phyloP scores from a whole-genome alignment of 2,113 vertebrate species.

The Spea bombifrons region DNA sequence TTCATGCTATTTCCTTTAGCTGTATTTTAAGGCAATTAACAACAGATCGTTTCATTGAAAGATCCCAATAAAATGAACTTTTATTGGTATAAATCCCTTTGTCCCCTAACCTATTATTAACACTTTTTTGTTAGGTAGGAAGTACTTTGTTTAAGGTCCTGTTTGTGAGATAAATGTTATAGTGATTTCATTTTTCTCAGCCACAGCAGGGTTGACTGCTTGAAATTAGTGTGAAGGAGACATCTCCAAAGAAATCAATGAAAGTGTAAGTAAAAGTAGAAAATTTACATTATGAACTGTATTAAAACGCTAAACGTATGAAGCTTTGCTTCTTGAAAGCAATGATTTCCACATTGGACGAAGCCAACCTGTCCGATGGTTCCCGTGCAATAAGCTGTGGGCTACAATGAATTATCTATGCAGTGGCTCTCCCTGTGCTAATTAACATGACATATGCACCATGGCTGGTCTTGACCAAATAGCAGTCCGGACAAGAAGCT shows the following conservation, averaged over 20 bases:
- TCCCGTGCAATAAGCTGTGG: no score
- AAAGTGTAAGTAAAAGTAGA: not conserved
- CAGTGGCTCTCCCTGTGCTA: no score
- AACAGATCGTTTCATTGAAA: constrained; percentile 49
- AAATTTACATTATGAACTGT: not conserved
- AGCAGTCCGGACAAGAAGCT: no score
- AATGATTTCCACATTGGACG: no score
- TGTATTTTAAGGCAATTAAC: constrained; percentile 61
- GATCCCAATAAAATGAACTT: constrained; percentile 49
- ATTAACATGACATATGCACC: no score
- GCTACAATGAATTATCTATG: no score
- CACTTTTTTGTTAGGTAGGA: constrained; percentile 28
- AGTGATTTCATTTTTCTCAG: not conserved
- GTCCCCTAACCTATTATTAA: constrained; percentile 32
- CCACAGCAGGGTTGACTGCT: not conserved
- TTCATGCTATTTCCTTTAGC: constrained; percentile 56
- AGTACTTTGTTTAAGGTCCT: not conserved
- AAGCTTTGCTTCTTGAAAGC: no score
- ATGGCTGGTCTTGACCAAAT: no score
- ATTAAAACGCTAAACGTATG: not conserved
- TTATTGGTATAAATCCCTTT: constrained; percentile 44
- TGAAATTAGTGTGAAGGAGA: not conserved
- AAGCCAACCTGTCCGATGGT: no score
- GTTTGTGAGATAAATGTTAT: not conserved
- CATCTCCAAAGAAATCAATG: not conserved